Base-by-base conservation (phyloP, 1,140 invertebrate genomes). In the Heliconius hermathena region DNA sequence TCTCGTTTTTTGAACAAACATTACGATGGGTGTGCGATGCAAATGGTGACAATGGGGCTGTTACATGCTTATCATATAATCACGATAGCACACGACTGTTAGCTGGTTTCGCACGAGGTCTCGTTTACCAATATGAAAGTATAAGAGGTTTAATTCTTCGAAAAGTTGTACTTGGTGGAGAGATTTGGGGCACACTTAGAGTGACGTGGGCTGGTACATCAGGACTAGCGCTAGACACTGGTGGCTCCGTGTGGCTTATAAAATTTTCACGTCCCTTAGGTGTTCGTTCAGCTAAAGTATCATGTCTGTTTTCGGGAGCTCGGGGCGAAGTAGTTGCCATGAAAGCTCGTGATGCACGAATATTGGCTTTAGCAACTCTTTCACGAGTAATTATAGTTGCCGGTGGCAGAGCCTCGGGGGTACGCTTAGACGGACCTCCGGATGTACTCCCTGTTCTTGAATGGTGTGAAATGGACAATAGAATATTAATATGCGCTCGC, bases 191-290 rank as follows among this genome's bases (percentile, higher is more conserved):
- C 46, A 97, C 98, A 9, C 94, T 99, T 71, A 97, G 98, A 91
- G 95, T 99, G 95, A 98, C 96, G 95, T 99, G 96, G 95, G 93
- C 95, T 38, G 94, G 90, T 0, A 87, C 87, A 4, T 94, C 95
- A 33, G 95, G 93, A 0, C 93, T 99, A 20, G 98, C 98, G 73
- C 97, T 98, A 29, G 99, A 99, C 91, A 99, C 98, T 79, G 98
- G 99, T 20, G 99, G 99, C 2, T 99, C 98, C n/a, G 99, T 99
- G 4, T 99, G 99, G 96, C 97, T 99, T 86, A 95, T 99, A 18
- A 97, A 96, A 87, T 99, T 99, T 87, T 98, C 98, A 83, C 95
- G 98, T 77, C 97, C 98, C 9, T 96, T 99, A 87, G 98, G 98
- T 5, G 97, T 99, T 6, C 95, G 98, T 75, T 97, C 97, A 13